Evolutionary conservation across 2,888 invertebrate species (phyloP), one percentile per base, ranked within the genome.

Genomic region (Aromia moschata): DNA sequence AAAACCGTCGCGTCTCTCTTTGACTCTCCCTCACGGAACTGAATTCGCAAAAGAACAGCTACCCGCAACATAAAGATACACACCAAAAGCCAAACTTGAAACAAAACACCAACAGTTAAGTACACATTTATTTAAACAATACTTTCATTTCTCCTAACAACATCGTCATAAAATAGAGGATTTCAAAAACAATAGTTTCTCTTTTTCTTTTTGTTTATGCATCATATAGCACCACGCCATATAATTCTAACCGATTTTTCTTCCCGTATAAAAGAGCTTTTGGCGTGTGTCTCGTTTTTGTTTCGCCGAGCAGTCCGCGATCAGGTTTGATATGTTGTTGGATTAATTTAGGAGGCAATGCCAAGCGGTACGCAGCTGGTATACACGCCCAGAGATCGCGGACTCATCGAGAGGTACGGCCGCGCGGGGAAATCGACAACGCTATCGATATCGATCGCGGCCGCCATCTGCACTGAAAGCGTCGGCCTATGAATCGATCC

Each of bases 301-400:
- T n/a, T 53, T 58, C 62, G 68, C 67, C 68, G 67, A 75, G 74
- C 70, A 71, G 75, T 74, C 77, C 75, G 74, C 74, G 77, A 75
- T 74, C 77, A 77, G 80, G 77, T 74, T 72, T 77, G 79, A 80
- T 79, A 79, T 80, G 79, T 80, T 74, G 75, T 64, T 66, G 53
- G 56, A 70, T 74, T 40, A 52, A 25, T 52, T 52, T 20, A 52
- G 36, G 15, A 17, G 40, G 52, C 49, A 55, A 58, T 47, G 44
- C 45, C 31, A 55, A 54, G 59, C 59, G 44, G 55, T 49, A 58
- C 64, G 54, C 56, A 61, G 74, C 69, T 74, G 73, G 72, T 75
- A 74, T 71, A 71, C 71, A 73, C 71, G 72, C 68, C 69, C 67
- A n/a, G n/a, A n/a, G n/a, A 69, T 70, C 73, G 68, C 74, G 70